Evolutionary conservation across 2,888 invertebrate species (phyloP), one percentile per base, ranked within the genome.

Genomic region (Odontothrips loti): DNA sequence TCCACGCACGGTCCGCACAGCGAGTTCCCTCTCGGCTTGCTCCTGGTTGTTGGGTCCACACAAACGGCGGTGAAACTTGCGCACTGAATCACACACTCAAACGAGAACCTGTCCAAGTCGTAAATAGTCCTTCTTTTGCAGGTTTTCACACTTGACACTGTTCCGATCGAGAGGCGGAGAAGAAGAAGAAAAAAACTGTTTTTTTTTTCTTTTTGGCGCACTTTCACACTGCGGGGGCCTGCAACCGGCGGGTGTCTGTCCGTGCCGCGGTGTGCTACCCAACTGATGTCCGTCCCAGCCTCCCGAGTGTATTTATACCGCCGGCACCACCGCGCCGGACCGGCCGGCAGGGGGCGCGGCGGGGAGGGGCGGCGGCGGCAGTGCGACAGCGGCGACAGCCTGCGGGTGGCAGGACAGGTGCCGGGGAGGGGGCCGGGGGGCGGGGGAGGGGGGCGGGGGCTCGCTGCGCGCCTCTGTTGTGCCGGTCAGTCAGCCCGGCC

Each of bases 281-380:
- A 27, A 75, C 68, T 75, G 68, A 75, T 75, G 68, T 2, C 68
- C 68, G 68, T 75, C 68, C 68, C 68, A 75, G 68, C 68, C 68
- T 75, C 68, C 68, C 23, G 68, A 75, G 23, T 1, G 68, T 75
- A 23, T 27, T 75, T 75, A 75, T 75, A 75, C 68, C 68, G 27
- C 68, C 15, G 58, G 58, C 58, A 11, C 58, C 20, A 15, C 58
- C 20, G 58, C 58, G 68, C 58, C 58, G 68, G 68, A 27, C 68
- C 23, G 10, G 23, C 11, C 68, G 68, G 27, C 27, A 27, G 9
- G 68, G 68, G 68, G 68, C 68, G 68, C 27, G 68, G 68, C 68
- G 68, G 58, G 51, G 63, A 15, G 68, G 68, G 23, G 23, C 1
- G 58, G 68, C 68, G 23, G 23, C 20, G 23, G 68, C n/a, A 11